A percentile compares a stretch with the other conserved stretches of the same genome.
phyloP scores from a whole-genome alignment of 1,140 invertebrate genomes.

The Listronotus oregonensis region DNA sequence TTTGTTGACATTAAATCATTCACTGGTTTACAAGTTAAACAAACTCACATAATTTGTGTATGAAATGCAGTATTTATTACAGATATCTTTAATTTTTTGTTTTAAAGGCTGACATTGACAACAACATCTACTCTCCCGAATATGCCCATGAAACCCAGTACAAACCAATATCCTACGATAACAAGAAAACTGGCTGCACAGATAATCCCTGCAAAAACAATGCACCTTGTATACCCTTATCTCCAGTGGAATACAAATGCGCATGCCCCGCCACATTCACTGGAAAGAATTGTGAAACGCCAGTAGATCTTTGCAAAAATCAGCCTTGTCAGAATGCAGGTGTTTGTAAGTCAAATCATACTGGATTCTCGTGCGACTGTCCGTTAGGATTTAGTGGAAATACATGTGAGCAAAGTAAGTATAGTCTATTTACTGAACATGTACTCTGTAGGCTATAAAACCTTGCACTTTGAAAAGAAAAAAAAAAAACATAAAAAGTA shows the following conservation, averaged over 20 bases:
- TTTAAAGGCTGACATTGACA: conserved; percentile 37
- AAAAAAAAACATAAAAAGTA: too few relatives aligned
- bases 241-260: conserved; percentile 59
- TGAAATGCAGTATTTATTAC: too few relatives aligned
- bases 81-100: not conserved
- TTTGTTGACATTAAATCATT: too few relatives aligned
- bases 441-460: too few relatives aligned
- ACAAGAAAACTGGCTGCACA: conserved; percentile 56
- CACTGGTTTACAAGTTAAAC: too few relatives aligned
- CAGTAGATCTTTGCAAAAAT: conserved; percentile 63
- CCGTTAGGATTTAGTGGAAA: conserved; percentile 74
- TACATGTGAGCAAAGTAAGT: conserved; percentile 78
- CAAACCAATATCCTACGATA: conserved; percentile 34
- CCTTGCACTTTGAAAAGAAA: too few relatives aligned
- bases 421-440: not conserved
- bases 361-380: conserved; percentile 77
- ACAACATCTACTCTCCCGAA: conserved; percentile 33
- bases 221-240: conserved; percentile 60
- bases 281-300: conserved; percentile 73
- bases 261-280: conserved; percentile 59
- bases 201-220: conserved; percentile 64
- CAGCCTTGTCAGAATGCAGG: conserved; percentile 81
- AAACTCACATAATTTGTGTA: too few relatives aligned
- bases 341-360: conserved; percentile 68
- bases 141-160: conserved; percentile 29